Conservation (phyloP, 2,797 vertebrate species). For the Crax fasciolata region DNA sequence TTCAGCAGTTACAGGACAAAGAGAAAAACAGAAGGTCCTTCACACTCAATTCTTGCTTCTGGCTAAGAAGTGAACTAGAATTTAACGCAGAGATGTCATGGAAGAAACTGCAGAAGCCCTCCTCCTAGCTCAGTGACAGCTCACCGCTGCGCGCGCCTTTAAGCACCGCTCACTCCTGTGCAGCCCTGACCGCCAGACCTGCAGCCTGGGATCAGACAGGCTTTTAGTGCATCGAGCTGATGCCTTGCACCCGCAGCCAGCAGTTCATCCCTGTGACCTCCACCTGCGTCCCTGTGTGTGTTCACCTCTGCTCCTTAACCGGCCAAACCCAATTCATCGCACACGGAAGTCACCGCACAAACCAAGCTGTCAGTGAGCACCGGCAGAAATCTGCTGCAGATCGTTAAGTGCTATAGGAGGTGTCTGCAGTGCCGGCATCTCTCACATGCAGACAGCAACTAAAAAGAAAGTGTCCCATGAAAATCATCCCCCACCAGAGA, state of each 20-base stretch:
- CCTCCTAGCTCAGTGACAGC: background rate
- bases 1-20: background rate
- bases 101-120: background rate
- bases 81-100: background rate
- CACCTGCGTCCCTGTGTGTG: background rate
- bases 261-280: background rate
- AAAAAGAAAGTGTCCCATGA: background rate
- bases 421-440: background rate
- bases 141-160: background rate
- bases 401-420: background rate
- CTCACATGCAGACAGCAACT: background rate
- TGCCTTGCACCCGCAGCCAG: background rate
- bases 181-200: background rate
- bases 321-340: background rate
- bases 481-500: fast-evolving
- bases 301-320: background rate
- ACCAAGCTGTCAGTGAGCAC: background rate
- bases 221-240: background rate
- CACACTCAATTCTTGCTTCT: background rate
- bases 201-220: background rate
- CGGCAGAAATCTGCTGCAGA: background rate
- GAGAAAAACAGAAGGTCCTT: background rate
- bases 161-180: background rate
- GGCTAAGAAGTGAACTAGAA: background rate
- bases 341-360: background rate